A percentile compares a stretch with the other conserved stretches of the same genome.
Conservation (phyloP, 2,113 vertebrate species). For the Ailurus styani region DNA sequence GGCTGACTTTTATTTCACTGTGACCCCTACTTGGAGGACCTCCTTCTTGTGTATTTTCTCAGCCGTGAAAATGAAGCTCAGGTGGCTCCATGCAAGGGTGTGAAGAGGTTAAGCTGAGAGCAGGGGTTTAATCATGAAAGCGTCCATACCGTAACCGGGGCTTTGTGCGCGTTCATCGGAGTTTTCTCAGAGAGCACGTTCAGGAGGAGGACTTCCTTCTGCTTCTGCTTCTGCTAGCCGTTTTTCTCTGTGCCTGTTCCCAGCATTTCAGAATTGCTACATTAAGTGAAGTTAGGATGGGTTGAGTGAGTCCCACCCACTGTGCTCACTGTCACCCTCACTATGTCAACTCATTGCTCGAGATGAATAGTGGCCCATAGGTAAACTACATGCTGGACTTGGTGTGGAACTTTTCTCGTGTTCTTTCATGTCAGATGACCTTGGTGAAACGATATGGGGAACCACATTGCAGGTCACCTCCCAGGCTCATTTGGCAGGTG, state of each 20-base stretch:
- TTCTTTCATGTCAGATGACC: background rate
- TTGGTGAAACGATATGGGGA: conserved; percentile 15
- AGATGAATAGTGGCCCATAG: background rate
- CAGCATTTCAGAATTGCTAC: background rate
- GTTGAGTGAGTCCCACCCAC: background rate
- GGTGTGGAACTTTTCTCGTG: background rate
- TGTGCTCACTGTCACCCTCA: background rate
- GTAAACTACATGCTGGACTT: background rate
- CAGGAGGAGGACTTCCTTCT: background rate
- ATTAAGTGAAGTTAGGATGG: background rate
- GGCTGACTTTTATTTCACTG: background rate
- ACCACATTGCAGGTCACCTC: background rate
- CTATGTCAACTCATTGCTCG: background rate
- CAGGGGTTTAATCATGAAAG: background rate
- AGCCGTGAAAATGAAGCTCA: background rate
- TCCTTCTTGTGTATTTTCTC: background rate
- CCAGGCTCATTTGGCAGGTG: conserved; percentile 32
- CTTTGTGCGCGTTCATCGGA: background rate
- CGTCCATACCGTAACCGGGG: background rate
- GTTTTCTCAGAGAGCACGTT: background rate
- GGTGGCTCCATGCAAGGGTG: background rate
- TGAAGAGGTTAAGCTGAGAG: background rate
- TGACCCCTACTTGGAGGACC: background rate
- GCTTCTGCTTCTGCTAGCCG: background rate
- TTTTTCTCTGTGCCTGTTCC: background rate